Base-by-base conservation (phyloP, 2,113 vertebrate species). In the Myiagra hebetior region DNA sequence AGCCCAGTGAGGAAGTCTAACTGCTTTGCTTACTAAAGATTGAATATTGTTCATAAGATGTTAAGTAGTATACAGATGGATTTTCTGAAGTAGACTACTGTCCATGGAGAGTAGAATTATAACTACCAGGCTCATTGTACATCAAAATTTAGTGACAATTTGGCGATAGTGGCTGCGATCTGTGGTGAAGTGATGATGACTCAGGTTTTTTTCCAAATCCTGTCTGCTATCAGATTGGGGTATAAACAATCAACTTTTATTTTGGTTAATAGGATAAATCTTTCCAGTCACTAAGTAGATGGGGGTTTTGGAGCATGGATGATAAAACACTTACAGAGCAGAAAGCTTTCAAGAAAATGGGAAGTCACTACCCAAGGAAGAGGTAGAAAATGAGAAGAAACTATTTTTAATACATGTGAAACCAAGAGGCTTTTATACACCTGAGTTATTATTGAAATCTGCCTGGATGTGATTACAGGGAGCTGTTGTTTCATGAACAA, bases 391-490 rank as follows among this genome's bases (percentile, higher is more conserved):
- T 84, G 19, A 93, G 93, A 97, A 83, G 73, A 91, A 94, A 80
- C 28, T 96, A 79, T 93, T 96, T 95, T 85, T 95, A 97, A 97
- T 90, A 74, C 52, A 74, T 76, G 77, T 89, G 95, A 97, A 96
- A 95, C 73, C 65, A 91, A 96, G 60, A 95, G 26, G 53, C 57
- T 96, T 97, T 97, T 91, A 92, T 79, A 78, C 91, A 85, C 78
- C 81, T 82, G 74, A 91, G 60, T 95, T 98, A 87, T 96, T 95
- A 95, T 39, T 96, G 94, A 97, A 96, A 93, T 94, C 85, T 97
- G 85, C 30, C 73, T 97, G 87, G 87, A 94, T 96, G 80, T 96
- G 96, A 98, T 97, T 97, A 96, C 57, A 86, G 89, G 77, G 84
- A 94, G 78, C 79, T 88, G 86, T 96, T 97, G 91, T 96, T 96